Base-by-base conservation (phyloP, 2,113 vertebrate genomes). In the Picathartes gymnocephalus region DNA sequence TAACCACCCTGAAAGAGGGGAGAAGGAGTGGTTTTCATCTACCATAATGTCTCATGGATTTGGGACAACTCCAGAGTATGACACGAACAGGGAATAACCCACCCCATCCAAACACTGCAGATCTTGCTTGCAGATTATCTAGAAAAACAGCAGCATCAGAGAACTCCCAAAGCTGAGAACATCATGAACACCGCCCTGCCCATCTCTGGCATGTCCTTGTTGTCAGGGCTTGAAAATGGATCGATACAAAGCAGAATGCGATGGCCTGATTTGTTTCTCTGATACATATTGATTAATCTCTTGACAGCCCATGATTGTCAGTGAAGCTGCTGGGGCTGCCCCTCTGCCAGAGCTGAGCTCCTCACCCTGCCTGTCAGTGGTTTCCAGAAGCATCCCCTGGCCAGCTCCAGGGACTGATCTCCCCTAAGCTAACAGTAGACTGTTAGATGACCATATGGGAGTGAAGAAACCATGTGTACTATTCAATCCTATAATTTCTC, bases 121-220 rank as follows among this genome's bases (percentile, higher is more conserved):
- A 86, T 94, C 80, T 88, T 86, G 22, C 71, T 88, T 68, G 47
- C 35, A 92, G 93, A 94, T 94, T 95, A 48, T 60, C 71, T 60
- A 21, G 45, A 48, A 90, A 77, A 91, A 93, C 56, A 77, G 56
- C 44, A 58, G 20, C 88, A 70, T 7, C 74, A 70, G 70, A 92
- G 74, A 91, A 42, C 68, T 95, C 91, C 66, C 93, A 83, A 42
- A 93, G 74, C 87, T 94, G 93, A 95, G 51, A 95, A 95, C 79
- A 78, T 61, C 44, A 35, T 35, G 71, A 95, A 50, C 11, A 1
- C 57, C 74, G 79, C 90, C 94, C 94, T 92, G 81, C 96, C 95
- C 90, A 64, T 86, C 74, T 92, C 88, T 83, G 95, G 94, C 64
- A 94, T 71, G 68, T 37, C 39, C 74, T 82, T 82, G 84, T 53